Evolutionary conservation across 2,797 vertebrate species (phyloP), one percentile per base, ranked within the genome.

Genomic region (Leptoclinus maculatus): DNA sequence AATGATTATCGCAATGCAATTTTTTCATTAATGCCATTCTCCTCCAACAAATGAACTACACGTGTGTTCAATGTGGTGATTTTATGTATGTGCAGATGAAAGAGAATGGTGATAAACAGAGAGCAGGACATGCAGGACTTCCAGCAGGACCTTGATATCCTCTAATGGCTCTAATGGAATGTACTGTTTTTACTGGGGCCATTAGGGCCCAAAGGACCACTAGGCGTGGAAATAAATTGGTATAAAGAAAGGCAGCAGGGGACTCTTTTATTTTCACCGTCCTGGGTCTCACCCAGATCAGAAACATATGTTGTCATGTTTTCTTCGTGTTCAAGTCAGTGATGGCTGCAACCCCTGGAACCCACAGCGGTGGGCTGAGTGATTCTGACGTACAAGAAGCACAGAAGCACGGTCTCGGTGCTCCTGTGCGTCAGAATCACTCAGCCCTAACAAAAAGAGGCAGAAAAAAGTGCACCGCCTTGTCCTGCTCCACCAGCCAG

Each of bases 101-200:
- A 86, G 70, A 58, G n/a, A 75, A 32, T 1, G 39, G 36, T 54
- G 57, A 68, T 65, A 65, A 78, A 74, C 14, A 67, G 32, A 74
- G 65, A 74, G 29, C 19, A 7, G 57, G n/a, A 32, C 39, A 65
- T 43, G 19, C 57, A 67, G 39, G 34, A 75, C 58, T 72, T 65
- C 71, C 86, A 85, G 72, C 68, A 78, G 71, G 77, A 60, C 74
- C 39, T 38, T 80, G 70, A 79, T 80, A 75, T 80, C 70, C 78
- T 83, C 69, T 82, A 74, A 75, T 56, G 54, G 73, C 66, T 65
- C 57, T 63, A 45, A 74, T 70, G 47, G 59, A 71, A 78, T 72
- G 65, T 27, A 51, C 16, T 75, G 69, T 66, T 89, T 88, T 89
- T 83, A 80, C 43, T 87, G 58, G 57, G 57, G 45, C 72, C 76